These are phyloP conservation scores for Nomada goodeniana DNA, from an alignment of 2,888 invertebrate genomes.

Conservation along the genomic window DNA sequence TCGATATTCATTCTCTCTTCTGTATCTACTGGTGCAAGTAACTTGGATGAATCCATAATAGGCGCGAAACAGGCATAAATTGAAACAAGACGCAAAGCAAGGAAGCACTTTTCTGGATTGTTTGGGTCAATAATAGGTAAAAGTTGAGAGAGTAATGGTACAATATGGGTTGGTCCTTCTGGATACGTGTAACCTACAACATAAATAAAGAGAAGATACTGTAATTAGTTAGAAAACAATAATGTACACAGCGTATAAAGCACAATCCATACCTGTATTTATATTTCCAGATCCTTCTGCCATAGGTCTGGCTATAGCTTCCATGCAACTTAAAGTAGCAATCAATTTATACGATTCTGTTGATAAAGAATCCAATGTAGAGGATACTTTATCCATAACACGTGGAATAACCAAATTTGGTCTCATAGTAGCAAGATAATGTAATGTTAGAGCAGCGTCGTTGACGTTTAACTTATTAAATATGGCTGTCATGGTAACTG, in stretches of 20 bases:
- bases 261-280: constrained; percentile 72
- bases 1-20: constrained; percentile 91
- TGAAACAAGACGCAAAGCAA: constrained; percentile 92
- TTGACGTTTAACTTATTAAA: constrained; percentile 89
- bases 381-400: constrained; percentile 91
- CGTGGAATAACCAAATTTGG: constrained; percentile 94
- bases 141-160: constrained; percentile 92
- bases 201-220: not conserved
- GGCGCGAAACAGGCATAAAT: constrained; percentile 92
- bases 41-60: constrained; percentile 93
- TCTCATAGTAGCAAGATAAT: constrained; percentile 91
- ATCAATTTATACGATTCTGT: constrained; percentile 95
- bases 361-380: constrained; percentile 92
- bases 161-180: constrained; percentile 92
- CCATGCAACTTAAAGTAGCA: constrained; percentile 89
- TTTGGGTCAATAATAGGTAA: constrained; percentile 96
- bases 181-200: constrained; percentile 86
- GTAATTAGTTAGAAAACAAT: not conserved
- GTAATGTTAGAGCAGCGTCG: constrained; percentile 89
- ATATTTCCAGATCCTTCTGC: constrained; percentile 84
- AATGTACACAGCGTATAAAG: not conserved
- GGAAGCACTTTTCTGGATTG: constrained; percentile 91
- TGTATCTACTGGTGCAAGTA: constrained; percentile 90
- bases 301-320: constrained; percentile 89
- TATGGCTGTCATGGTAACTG: constrained; percentile 91